These are phyloP conservation scores for Galeopsomyia nigrocyanea DNA, from an alignment of 2,888 invertebrate species.

Conservation along the genomic window DNA sequence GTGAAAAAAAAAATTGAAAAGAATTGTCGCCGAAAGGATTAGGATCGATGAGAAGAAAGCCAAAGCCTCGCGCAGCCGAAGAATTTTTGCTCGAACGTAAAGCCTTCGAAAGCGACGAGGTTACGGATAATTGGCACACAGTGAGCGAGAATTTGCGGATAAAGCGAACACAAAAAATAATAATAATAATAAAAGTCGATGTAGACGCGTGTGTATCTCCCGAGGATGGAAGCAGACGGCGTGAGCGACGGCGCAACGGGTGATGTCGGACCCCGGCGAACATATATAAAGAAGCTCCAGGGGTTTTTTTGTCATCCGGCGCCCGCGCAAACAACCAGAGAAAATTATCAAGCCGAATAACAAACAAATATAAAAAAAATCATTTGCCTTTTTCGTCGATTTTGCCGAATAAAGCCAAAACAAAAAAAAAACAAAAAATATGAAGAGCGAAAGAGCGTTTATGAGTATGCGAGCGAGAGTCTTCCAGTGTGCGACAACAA, in stretches of 20 bases:
- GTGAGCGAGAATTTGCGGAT: background rate
- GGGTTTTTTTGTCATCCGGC: too few relatives aligned
- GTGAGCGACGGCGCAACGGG: conserved; percentile 5
- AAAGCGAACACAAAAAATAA: background rate
- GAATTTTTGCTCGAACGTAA: conserved; percentile 15
- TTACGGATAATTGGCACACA: background rate
- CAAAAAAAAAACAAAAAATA: too few relatives aligned
- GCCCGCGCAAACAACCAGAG: background rate
- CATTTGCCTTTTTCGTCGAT: too few relatives aligned
- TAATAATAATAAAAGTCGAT: conserved; percentile 11
- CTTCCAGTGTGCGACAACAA: too few relatives aligned
- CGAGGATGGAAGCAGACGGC: background rate
- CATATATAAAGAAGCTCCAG: conserved; percentile 48
- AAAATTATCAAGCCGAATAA: background rate
- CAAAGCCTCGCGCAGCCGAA: background rate
- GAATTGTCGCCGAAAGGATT: background rate
- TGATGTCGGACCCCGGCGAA: conserved; percentile 38
- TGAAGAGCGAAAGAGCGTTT: conserved; percentile 30
- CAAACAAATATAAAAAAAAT: background rate
- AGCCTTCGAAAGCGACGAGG: conserved; percentile 40
- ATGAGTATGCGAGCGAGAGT: conserved; percentile 28
- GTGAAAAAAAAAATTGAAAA: conserved; percentile 12
- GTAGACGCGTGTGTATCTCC: conserved; percentile 24
- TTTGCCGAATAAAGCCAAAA: background rate
- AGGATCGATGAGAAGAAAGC: background rate